These are phyloP conservation scores for Proteles cristata DNA, from an alignment of 2,113 vertebrate genomes.

Conservation along the genomic window DNA sequence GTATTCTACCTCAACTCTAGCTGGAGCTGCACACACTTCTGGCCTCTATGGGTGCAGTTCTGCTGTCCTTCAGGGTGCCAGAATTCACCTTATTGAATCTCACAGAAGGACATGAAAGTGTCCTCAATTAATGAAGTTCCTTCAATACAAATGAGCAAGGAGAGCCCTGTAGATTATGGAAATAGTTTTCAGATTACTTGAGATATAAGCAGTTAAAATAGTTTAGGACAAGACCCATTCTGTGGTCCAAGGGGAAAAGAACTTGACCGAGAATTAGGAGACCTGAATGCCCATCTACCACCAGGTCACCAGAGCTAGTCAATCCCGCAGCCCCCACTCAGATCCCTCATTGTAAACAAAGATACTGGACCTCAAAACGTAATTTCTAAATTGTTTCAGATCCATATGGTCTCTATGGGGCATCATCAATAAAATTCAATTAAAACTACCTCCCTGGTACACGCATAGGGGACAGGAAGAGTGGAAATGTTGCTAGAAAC, in stretches of 20 bases:
- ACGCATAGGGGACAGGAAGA: background rate
- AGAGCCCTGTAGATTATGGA: background rate
- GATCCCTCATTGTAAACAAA: background rate
- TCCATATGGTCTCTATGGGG: background rate
- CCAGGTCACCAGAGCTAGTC: background rate
- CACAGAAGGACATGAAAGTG: background rate
- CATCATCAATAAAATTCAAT: background rate
- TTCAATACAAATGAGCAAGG: background rate
- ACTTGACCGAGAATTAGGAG: background rate
- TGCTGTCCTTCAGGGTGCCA: background rate
- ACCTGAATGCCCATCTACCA: background rate
- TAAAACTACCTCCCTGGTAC: background rate
- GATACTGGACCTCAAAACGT: background rate
- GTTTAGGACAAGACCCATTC: background rate
- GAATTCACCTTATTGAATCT: background rate
- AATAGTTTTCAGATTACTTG: background rate
- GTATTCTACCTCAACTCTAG: background rate
- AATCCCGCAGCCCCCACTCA: background rate
- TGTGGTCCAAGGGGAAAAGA: background rate
- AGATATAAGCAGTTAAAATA: background rate
- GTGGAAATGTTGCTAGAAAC: background rate
- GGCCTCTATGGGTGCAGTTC: background rate
- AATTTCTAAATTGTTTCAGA: background rate
- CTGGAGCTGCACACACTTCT: background rate
- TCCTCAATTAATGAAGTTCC: background rate